Evolutionary conservation across 2,888 invertebrate genomes (phyloP).

Genomic region (Coelopa pilipes): DNA sequence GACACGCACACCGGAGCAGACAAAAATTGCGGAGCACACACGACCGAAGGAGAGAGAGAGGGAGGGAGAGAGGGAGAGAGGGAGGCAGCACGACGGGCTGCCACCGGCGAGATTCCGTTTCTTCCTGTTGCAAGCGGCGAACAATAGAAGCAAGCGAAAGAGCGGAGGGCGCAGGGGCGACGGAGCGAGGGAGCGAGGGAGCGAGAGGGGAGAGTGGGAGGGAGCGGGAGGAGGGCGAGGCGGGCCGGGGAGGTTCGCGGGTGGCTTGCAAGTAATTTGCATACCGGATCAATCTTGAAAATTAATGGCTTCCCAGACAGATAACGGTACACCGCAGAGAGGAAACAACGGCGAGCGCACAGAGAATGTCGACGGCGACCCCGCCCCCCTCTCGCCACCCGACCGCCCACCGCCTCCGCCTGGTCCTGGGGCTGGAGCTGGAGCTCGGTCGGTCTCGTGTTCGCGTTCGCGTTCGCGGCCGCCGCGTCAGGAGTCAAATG

Average conservation of each 20-base stretch:
- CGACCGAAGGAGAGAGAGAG: too few species aligned
- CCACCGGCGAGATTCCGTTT: not conserved
- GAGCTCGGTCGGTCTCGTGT: too few species aligned
- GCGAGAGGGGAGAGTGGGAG: too few species aligned
- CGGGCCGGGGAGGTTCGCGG: too few species aligned
- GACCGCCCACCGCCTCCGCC: too few species aligned
- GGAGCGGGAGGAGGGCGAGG: too few species aligned
- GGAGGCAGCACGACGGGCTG: not conserved
- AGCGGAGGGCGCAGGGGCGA: too few species aligned
- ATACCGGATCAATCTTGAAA: slow-evolving; percentile 65
- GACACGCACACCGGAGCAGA: slow-evolving; percentile 1
- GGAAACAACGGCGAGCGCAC: slow-evolving; percentile 10
- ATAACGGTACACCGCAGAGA: slow-evolving; percentile 57
- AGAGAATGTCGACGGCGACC: slow-evolving; percentile 17
- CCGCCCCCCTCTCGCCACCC: not conserved
- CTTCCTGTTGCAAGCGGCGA: not conserved
- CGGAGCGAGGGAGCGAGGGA: too few species aligned
- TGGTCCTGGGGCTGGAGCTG: too few species aligned
- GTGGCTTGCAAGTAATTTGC: slow-evolving; percentile 58
- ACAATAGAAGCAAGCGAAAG: not conserved
- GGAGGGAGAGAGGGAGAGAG: too few species aligned
- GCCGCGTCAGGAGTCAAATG: not conserved
- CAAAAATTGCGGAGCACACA: not conserved
- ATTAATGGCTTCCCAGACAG: slow-evolving; percentile 64
- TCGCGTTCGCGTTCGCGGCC: not conserved